These are phyloP conservation scores for Lapara coniferarum DNA, from an alignment of 2,888 invertebrate genomes.

Conservation along the genomic window DNA sequence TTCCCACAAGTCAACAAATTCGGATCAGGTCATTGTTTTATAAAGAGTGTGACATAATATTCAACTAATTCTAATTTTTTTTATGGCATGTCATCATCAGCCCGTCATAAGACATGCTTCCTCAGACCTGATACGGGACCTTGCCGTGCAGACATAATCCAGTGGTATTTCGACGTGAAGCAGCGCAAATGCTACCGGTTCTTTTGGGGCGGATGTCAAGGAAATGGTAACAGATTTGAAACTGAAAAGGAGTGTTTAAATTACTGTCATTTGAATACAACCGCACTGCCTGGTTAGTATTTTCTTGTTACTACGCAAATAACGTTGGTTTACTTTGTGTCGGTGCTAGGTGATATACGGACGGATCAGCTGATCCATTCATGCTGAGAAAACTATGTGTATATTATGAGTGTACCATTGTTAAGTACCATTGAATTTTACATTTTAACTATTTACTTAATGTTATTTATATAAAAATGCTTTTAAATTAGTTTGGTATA, in stretches of 20 bases:
- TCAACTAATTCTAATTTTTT: background rate
- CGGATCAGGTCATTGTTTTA: no score
- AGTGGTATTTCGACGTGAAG: slow-evolving; percentile 68
- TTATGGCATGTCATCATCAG: slow-evolving; percentile 41
- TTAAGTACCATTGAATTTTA: no score
- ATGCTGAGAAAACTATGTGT: no score
- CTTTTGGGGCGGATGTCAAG: slow-evolving; percentile 75
- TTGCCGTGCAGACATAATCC: slow-evolving; percentile 67
- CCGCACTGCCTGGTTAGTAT: slow-evolving; percentile 41
- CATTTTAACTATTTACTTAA: no score
- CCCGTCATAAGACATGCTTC: slow-evolving; percentile 63
- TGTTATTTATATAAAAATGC: no score
- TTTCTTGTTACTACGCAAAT: background rate
- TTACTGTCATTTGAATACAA: slow-evolving; percentile 51
- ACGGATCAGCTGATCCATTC: no score
- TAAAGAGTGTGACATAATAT: no score
- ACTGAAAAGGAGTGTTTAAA: slow-evolving; percentile 45
- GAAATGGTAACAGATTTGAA: slow-evolving; percentile 73
- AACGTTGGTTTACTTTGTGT: no score
- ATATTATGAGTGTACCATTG: no score
- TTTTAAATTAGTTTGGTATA: no score
- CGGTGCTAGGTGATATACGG: no score
- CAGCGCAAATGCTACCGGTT: slow-evolving; percentile 60
- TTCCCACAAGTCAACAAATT: no score
- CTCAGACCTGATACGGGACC: slow-evolving; percentile 71